These are phyloP conservation scores for Australoheros facetus DNA, from an alignment of 2,797 vertebrate species.

Conservation along the genomic window DNA sequence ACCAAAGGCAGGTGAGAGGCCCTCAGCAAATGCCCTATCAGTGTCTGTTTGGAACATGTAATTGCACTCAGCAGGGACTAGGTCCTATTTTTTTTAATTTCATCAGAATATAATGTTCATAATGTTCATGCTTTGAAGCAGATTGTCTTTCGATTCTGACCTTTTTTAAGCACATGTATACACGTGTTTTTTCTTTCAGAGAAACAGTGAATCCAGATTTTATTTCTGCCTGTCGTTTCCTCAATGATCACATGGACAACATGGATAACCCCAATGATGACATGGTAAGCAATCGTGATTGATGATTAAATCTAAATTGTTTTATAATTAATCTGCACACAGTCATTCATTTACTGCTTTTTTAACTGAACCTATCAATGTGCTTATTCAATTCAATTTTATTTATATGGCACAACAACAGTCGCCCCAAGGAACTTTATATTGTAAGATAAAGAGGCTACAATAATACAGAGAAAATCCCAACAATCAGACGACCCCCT, in stretches of 20 bases:
- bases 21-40: constrained; percentile 1
- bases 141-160: neutral
- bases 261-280: constrained; percentile 81
- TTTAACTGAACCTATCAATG: neutral
- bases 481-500: too few species aligned
- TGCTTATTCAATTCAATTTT: neutral
- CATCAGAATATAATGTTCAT: neutral
- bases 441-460: too few species aligned
- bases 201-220: constrained; percentile 85
- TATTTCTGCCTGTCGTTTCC: constrained; percentile 83
- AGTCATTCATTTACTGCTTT: neutral
- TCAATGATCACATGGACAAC: constrained; percentile 88
- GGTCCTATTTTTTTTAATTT: neutral
- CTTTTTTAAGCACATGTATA: neutral
- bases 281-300: constrained; percentile 63
- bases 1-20: constrained; percentile 64
- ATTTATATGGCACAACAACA: too few species aligned
- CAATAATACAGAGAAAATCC: too few species aligned
- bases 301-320: neutral
- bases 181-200: constrained; percentile 62
- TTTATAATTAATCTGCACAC: neutral
- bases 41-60: constrained; percentile 10
- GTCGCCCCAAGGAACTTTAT: too few species aligned
- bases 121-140: neutral
- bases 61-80: neutral